phyloP scores from a whole-genome alignment of 1,140 invertebrate species.

The Panagrolaimus sp. region DNA sequence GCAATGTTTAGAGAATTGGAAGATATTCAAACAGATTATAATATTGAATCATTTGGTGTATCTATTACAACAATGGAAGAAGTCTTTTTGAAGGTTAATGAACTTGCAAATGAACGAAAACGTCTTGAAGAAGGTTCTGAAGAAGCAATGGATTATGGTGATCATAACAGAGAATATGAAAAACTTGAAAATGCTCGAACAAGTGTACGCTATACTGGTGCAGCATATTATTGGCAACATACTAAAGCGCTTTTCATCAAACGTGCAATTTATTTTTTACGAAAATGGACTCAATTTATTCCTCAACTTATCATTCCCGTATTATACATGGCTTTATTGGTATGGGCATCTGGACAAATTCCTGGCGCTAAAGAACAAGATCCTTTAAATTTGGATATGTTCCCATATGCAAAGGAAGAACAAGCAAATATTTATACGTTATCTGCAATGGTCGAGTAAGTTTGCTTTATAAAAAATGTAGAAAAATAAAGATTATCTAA shows the following conservation, averaged over 20 bases:
- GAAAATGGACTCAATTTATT: slow-evolving; percentile 29
- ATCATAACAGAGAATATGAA: not conserved
- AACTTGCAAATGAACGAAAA: slow-evolving; percentile 60
- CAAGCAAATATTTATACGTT: slow-evolving; percentile 16
- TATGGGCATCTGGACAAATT: slow-evolving; percentile 20
- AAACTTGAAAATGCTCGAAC: not conserved
- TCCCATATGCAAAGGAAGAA: not conserved
- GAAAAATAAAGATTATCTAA: not conserved
- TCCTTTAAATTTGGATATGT: slow-evolving; percentile 19
- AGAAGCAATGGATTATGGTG: not conserved
- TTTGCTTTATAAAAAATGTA: not conserved
- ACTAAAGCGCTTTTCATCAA: slow-evolving; percentile 29
- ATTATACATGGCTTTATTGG: slow-evolving; percentile 22
- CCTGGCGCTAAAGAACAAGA: slow-evolving; percentile 26
- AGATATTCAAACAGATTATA: slow-evolving; percentile 41
- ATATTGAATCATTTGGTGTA: slow-evolving; percentile 61
- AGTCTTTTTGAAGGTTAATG: slow-evolving; percentile 65
- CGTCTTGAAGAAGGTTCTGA: slow-evolving; percentile 3
- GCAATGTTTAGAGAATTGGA: slow-evolving; percentile 28
- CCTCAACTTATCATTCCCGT: slow-evolving; percentile 25
- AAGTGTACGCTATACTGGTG: not conserved
- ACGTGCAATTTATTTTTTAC: slow-evolving; percentile 21
- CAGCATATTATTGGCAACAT: slow-evolving; percentile 20
- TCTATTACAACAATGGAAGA: slow-evolving; percentile 63
- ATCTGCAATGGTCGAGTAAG: not conserved